Evolutionary conservation across 2,113 vertebrate genomes (phyloP).

Genomic region (Pelecanoides urinatrix): DNA sequence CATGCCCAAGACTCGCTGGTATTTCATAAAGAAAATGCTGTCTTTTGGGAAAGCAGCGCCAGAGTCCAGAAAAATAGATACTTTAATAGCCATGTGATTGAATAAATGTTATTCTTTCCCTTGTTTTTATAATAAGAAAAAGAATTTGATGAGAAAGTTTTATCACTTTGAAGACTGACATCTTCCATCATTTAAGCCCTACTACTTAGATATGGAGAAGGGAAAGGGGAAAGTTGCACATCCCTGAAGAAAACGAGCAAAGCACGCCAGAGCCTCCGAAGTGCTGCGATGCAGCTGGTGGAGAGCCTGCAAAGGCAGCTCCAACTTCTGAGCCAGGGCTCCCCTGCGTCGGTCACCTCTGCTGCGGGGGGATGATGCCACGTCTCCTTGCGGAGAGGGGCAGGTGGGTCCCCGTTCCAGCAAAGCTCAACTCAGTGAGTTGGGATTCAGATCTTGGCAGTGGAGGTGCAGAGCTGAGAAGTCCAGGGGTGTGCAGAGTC

Average conservation of each 20-base stretch:
- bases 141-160: not conserved
- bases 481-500: rapidly evolving
- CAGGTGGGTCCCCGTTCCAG: not conserved
- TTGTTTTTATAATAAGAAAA: not conserved
- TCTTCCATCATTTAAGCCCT: not conserved
- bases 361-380: rapidly evolving
- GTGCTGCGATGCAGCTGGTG: rapidly evolving
- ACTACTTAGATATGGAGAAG: not conserved
- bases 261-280: rapidly evolving
- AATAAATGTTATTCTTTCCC: slow-evolving; percentile 10
- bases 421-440: rapidly evolving
- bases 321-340: not conserved
- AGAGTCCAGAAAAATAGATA: not conserved
- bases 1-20: not conserved
- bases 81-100: not conserved
- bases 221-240: not conserved
- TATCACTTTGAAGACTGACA: not conserved
- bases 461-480: not conserved
- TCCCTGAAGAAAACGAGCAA: not conserved
- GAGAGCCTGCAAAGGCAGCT: not conserved
- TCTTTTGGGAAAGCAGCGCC: not conserved
- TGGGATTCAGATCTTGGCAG: not conserved
- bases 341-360: rapidly evolving
- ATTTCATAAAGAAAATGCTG: not conserved
- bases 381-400: too few relatives aligned